Evolutionary conservation across 2,888 invertebrate species (phyloP).

Genomic region (Sceliomorpha sp.): DNA sequence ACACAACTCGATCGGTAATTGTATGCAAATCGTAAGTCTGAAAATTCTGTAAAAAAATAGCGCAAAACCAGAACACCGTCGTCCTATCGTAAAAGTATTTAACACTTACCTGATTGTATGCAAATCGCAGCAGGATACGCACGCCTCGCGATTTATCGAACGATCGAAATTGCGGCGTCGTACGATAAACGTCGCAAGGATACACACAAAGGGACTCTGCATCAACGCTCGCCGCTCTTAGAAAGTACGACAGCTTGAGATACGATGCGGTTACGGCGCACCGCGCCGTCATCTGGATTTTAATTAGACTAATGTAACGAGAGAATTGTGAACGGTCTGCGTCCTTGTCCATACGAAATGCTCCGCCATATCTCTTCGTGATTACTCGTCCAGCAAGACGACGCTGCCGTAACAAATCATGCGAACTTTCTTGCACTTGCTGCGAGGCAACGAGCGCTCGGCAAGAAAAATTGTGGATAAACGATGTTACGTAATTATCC

Average conservation of each 20-base stretch:
- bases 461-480: too few species aligned
- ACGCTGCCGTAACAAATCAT: slow-evolving; percentile 36
- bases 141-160: too few species aligned
- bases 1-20: too few species aligned
- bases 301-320: slow-evolving; percentile 68
- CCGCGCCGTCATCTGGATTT: slow-evolving; percentile 62
- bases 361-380: slow-evolving; percentile 48
- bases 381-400: slow-evolving; percentile 40
- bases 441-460: slow-evolving; percentile 37
- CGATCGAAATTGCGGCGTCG: not conserved
- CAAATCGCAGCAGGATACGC: too few species aligned
- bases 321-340: slow-evolving; percentile 55
- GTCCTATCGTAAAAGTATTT: too few species aligned
- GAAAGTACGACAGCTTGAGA: slow-evolving; percentile 61
- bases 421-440: slow-evolving; percentile 37
- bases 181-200: not conserved
- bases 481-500: too few species aligned
- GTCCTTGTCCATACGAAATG: slow-evolving; percentile 45
- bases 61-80: too few species aligned
- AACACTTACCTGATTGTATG: slow-evolving; percentile 17
- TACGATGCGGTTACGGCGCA: slow-evolving; percentile 59
- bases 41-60: too few species aligned
- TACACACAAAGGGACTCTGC: slow-evolving; percentile 29
- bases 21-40: too few species aligned
- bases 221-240: slow-evolving; percentile 22